A percentile compares a stretch with the other conserved stretches of the same genome.
phyloP scores from a whole-genome alignment of 2,888 invertebrate species.

The Troides helena region DNA sequence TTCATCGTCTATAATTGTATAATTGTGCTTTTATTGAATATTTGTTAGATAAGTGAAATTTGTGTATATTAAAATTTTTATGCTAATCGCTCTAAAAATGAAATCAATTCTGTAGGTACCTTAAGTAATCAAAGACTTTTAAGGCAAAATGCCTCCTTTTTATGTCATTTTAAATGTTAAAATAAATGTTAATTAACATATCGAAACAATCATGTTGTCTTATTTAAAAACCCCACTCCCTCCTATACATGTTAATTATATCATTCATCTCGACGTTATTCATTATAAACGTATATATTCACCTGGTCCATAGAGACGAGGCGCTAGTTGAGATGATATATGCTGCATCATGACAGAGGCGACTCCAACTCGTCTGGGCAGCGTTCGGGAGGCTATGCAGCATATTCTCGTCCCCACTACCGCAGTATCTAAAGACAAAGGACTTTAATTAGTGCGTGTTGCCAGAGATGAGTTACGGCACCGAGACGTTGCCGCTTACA shows the following conservation, averaged over 20 bases:
- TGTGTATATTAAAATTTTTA: slow-evolving; percentile 25
- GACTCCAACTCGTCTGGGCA: too few relatives aligned
- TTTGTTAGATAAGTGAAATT: slow-evolving; percentile 1
- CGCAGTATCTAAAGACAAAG: not conserved
- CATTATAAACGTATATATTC: too few relatives aligned
- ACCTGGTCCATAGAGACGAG: not conserved
- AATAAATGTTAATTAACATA: slow-evolving; percentile 78
- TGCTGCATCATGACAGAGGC: too few relatives aligned
- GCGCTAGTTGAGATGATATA: too few relatives aligned
- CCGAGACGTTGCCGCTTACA: not conserved
- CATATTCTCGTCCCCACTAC: too few relatives aligned
- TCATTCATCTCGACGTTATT: too few relatives aligned
- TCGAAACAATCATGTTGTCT: slow-evolving; percentile 55
- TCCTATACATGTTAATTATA: too few relatives aligned
- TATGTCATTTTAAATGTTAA: slow-evolving; percentile 80
- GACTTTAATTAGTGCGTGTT: not conserved
- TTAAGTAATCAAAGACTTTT: slow-evolving; percentile 74
- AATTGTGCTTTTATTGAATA: not conserved
- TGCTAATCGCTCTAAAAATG: slow-evolving; percentile 62
- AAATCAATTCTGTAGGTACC: slow-evolving; percentile 73
- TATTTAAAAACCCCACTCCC: slow-evolving; percentile 40
- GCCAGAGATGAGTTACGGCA: not conserved
- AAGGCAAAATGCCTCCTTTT: slow-evolving; percentile 76
- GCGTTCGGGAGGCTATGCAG: too few relatives aligned
- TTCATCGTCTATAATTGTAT: not conserved